A percentile compares a stretch with the other conserved stretches of the same genome.
Conservation (phyloP, 2,888 invertebrate species). For the Brachypalpus laphriformis region DNA sequence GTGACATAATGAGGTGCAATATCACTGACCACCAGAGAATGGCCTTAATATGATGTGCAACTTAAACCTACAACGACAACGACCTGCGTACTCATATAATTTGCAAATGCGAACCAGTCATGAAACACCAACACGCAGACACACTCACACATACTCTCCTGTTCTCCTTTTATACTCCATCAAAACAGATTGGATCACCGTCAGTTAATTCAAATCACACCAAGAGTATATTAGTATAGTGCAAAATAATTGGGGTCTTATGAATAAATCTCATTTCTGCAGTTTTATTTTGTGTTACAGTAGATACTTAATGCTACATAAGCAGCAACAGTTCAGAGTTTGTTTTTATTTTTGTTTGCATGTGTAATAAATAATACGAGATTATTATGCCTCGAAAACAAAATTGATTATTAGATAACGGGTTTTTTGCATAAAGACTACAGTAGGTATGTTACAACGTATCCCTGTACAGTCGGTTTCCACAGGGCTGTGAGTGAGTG, state of each 20-base stretch:
- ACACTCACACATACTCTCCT: not conserved
- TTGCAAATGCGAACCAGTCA: constrained; percentile 49
- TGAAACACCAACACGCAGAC: constrained; percentile 20
- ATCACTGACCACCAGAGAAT: constrained; percentile 26
- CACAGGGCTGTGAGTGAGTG: not conserved
- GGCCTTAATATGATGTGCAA: not conserved
- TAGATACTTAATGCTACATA: constrained; percentile 19
- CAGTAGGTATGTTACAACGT: too few relatives aligned
- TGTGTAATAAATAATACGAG: constrained; percentile 48
- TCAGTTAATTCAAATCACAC: constrained; percentile 55
- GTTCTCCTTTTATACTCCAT: constrained; percentile 18
- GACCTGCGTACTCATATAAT: constrained; percentile 14
- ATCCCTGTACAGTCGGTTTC: not conserved
- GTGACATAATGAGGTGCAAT: constrained; percentile 48
- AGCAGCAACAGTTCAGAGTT: constrained; percentile 17
- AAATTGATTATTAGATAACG: constrained; percentile 59
- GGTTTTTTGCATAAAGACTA: constrained; percentile 34
- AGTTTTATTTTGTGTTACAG: constrained; percentile 2
- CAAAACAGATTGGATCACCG: constrained; percentile 58
- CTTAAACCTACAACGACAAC: not conserved
- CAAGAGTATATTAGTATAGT: constrained; percentile 38
- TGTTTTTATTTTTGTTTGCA: constrained; percentile 14
- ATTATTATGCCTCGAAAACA: constrained; percentile 23
- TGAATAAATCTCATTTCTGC: constrained; percentile 57
- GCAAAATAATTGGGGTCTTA: constrained; percentile 64